phyloP scores from a whole-genome alignment of 2,113 vertebrate species.

The Picathartes gymnocephalus region DNA sequence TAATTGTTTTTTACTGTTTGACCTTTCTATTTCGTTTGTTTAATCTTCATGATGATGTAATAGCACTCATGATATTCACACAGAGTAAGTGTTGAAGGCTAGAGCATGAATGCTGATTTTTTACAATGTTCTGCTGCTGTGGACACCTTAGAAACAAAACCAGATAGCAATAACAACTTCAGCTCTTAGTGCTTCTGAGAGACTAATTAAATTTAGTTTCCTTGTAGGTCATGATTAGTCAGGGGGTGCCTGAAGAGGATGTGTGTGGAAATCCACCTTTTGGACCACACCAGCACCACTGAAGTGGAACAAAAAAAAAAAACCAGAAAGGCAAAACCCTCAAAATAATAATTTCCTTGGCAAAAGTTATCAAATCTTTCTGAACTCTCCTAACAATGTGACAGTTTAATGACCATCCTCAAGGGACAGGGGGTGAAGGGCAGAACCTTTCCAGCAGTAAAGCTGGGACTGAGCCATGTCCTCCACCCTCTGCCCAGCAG shows the following conservation, averaged over 20 bases:
- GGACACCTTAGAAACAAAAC: background rate
- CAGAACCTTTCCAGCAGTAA: background rate
- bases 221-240: background rate
- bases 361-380: conserved; percentile 8
- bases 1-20: conserved; percentile 64
- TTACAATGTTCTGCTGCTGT: background rate
- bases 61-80: conserved; percentile 44
- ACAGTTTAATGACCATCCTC: background rate
- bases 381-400: background rate
- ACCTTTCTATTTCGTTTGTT: conserved; percentile 60
- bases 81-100: background rate
- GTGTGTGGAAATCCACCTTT: background rate
- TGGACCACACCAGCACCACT: background rate
- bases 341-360: background rate
- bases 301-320: background rate
- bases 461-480: background rate
- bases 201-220: background rate
- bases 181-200: background rate
- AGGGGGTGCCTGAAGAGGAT: background rate
- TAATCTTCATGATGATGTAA: conserved; percentile 58
- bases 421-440: background rate
- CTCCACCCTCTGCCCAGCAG: background rate
- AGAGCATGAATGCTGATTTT: conserved; percentile 18
- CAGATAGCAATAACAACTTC: background rate
- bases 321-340: background rate